Evolutionary conservation across 2,113 vertebrate genomes (phyloP).

Genomic region (Embiotoca jacksoni): DNA sequence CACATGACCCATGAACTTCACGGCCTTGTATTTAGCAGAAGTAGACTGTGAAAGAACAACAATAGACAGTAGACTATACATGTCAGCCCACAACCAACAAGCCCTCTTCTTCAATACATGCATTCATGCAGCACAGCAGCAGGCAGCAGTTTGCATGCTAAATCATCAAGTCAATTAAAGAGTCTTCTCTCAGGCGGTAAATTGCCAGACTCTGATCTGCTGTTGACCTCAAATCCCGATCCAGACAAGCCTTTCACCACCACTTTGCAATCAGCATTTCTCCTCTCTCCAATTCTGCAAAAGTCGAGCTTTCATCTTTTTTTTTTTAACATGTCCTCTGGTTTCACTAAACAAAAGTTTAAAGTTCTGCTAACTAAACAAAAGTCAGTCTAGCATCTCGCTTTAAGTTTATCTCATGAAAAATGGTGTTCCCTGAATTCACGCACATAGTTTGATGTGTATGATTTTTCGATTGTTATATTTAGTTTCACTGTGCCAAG

Average conservation of each 20-base stretch:
- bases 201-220: slow-evolving; percentile 69
- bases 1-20: slow-evolving; percentile 19
- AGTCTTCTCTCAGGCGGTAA: slow-evolving; percentile 66
- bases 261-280: slow-evolving; percentile 44
- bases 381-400: slow-evolving; percentile 1
- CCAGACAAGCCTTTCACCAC: slow-evolving; percentile 52
- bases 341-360: slow-evolving; percentile 19
- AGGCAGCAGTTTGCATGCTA: slow-evolving; percentile 69
- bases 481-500: slow-evolving; percentile 43
- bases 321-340: neutral
- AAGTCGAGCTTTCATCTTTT: slow-evolving; percentile 29
- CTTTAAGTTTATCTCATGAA: slow-evolving; percentile 1
- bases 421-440: slow-evolving; percentile 14
- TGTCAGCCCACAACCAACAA: slow-evolving; percentile 28
- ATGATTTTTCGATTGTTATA: slow-evolving; percentile 33
- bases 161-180: slow-evolving; percentile 75
- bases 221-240: slow-evolving; percentile 67
- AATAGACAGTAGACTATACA: slow-evolving; percentile 62
- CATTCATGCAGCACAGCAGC: slow-evolving; percentile 65
- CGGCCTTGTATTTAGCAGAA: slow-evolving; percentile 11
- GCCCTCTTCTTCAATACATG: slow-evolving; percentile 55
- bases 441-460: slow-evolving; percentile 29
- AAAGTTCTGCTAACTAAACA: neutral
- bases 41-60: slow-evolving; percentile 31
- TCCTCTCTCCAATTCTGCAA: slow-evolving; percentile 22